phyloP scores from a whole-genome alignment of 2,113 vertebrate genomes.

The Etheostoma cragini region DNA sequence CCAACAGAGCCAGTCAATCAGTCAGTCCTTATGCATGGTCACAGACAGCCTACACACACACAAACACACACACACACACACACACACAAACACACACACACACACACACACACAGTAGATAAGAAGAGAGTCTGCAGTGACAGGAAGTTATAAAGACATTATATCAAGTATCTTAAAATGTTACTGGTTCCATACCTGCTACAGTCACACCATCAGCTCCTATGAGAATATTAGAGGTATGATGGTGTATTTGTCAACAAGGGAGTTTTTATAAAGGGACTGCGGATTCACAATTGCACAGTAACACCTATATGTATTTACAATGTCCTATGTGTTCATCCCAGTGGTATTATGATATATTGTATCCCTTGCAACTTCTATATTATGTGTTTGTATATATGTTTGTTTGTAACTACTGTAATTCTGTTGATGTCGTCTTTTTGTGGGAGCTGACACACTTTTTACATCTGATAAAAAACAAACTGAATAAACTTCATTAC shows the following conservation, averaged over 20 bases:
- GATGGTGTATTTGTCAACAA: too few species aligned
- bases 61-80: not conserved
- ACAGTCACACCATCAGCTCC: too few species aligned
- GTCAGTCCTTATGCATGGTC: slow-evolving; percentile 52
- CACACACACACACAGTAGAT: slow-evolving; percentile 16
- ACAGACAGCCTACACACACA: slow-evolving; percentile 27
- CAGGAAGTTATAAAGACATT: not conserved
- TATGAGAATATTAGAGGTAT: too few species aligned
- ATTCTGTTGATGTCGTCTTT: not conserved
- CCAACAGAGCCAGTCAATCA: slow-evolving; percentile 65
- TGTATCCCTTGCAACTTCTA: not conserved
- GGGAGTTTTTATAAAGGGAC: not conserved
- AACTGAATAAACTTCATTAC: not conserved
- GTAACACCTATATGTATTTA: not conserved
- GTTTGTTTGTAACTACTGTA: not conserved
- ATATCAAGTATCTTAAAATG: not conserved
- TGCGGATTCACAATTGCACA: not conserved
- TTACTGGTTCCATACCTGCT: too few species aligned
- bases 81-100: not conserved
- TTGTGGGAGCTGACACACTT: not conserved
- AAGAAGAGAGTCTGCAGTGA: not conserved
- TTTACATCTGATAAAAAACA: not conserved
- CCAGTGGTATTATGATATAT: not conserved
- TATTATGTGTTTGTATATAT: not conserved
- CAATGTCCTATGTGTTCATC: not conserved